Base-by-base conservation (phyloP, 2,888 invertebrate species). In the Panorpa germanica region DNA sequence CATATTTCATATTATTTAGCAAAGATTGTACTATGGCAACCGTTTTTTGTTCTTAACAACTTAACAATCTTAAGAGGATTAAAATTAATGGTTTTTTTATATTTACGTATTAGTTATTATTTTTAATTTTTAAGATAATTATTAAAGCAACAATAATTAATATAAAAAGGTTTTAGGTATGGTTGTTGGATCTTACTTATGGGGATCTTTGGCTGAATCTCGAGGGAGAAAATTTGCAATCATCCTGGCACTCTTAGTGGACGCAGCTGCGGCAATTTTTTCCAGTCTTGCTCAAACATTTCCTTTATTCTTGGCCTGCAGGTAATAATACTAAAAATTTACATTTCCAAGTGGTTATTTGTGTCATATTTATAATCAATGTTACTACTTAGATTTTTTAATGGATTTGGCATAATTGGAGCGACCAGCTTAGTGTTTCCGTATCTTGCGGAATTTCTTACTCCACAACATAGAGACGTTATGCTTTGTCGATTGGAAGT, bases 121-220 rank as follows among this genome's bases (percentile, higher is more conserved):
- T n/a, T n/a, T n/a, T n/a, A n/a, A n/a, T n/a, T n/a, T n/a, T n/a
- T n/a, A n/a, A n/a, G n/a, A n/a, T n/a, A n/a, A n/a, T n/a, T n/a
- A n/a, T n/a, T n/a, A n/a, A n/a, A n/a, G n/a, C n/a, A n/a, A n/a
- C n/a, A n/a, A n/a, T n/a, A n/a, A n/a, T n/a, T n/a, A n/a, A n/a
- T n/a, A n/a, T n/a, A n/a, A n/a, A n/a, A n/a, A n/a, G n/a, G n/a
- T n/a, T n/a, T n/a, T 43, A 68, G 70, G 71, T 12, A 70, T 70
- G 69, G 59, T 70, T 35, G 57, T 70, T 26, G 76, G 76, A 2
- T 71, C 74, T 1, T 69, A 69, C 45, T 56, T 76, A 40, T 76
- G 76, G 75, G 76, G 76, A 4, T 65, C 66, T 31, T 47, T 74
- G 38, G 73, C 75, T 0, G 74, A 77, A 38, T 58, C 65, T 4